Evolutionary conservation across 2,888 invertebrate species (phyloP).

Genomic region (Sthenelais limicola): DNA sequence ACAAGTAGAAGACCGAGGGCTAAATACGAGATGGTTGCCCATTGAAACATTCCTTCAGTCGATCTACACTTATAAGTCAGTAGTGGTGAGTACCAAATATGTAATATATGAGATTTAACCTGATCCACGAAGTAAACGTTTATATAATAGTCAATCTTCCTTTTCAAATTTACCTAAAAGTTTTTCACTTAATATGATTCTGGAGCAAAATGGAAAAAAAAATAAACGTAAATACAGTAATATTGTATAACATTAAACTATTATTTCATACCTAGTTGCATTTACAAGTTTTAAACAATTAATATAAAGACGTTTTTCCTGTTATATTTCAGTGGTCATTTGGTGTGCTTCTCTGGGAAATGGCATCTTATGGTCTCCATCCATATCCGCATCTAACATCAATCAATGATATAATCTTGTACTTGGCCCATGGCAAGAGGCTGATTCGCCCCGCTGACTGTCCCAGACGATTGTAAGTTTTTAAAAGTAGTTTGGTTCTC

Average conservation of each 20-base stretch:
- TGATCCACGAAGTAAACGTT: too few species aligned
- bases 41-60: slow-evolving; percentile 31
- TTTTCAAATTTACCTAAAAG: too few species aligned
- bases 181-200: too few species aligned
- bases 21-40: slow-evolving; percentile 34
- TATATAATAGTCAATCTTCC: too few species aligned
- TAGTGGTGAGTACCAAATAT: slow-evolving; percentile 41
- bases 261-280: not conserved
- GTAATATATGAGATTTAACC: too few species aligned
- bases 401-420: slow-evolving; percentile 27
- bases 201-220: too few species aligned
- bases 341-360: slow-evolving; percentile 45
- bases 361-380: slow-evolving; percentile 26
- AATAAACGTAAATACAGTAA: too few species aligned
- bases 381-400: slow-evolving; percentile 42
- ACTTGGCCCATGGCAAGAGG: slow-evolving; percentile 41
- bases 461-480: slow-evolving; percentile 39
- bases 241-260: not conserved
- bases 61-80: slow-evolving; percentile 25
- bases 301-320: not conserved
- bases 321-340: slow-evolving; percentile 34
- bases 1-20: slow-evolving; percentile 19
- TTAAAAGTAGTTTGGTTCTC: too few species aligned
- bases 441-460: slow-evolving; percentile 41
- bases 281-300: not conserved